These are phyloP conservation scores for Saccopteryx leptura DNA, from an alignment of 2,113 vertebrate genomes.

Conservation along the genomic window DNA sequence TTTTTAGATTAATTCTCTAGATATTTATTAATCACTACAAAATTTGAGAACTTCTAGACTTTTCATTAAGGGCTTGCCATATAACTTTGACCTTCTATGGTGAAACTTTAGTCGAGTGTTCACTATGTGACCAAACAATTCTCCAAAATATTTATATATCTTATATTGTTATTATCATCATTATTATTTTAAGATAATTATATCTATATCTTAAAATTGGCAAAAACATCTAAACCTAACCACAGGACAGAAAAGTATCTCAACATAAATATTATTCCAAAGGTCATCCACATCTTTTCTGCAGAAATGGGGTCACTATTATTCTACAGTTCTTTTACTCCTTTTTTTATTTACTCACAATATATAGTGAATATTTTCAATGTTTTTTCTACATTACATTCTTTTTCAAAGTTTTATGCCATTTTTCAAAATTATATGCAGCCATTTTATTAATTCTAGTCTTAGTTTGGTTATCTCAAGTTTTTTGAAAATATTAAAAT, in stretches of 20 bases:
- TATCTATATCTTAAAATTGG: background rate
- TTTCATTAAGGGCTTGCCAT: background rate
- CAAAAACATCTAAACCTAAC: slow-evolving; percentile 14
- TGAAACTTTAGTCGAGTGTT: background rate
- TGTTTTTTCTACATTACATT: background rate
- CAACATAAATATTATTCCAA: background rate
- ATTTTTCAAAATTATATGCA: slow-evolving; percentile 9
- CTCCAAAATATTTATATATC: background rate
- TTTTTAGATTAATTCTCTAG: background rate
- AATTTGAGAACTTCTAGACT: background rate
- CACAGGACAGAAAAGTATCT: background rate
- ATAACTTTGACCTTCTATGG: background rate
- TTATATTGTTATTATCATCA: background rate
- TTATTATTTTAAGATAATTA: background rate
- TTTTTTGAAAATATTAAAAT: background rate
- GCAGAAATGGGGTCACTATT: background rate
- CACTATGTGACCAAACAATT: background rate
- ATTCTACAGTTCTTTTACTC: background rate
- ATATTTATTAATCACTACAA: background rate
- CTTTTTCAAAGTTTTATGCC: background rate
- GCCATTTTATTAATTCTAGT: background rate
- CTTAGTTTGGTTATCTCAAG: background rate
- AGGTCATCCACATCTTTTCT: background rate
- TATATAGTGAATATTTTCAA: background rate
- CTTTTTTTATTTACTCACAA: background rate